Evolutionary conservation across 2,797 vertebrate species (phyloP).

Genomic region (Sardinella longiceps): DNA sequence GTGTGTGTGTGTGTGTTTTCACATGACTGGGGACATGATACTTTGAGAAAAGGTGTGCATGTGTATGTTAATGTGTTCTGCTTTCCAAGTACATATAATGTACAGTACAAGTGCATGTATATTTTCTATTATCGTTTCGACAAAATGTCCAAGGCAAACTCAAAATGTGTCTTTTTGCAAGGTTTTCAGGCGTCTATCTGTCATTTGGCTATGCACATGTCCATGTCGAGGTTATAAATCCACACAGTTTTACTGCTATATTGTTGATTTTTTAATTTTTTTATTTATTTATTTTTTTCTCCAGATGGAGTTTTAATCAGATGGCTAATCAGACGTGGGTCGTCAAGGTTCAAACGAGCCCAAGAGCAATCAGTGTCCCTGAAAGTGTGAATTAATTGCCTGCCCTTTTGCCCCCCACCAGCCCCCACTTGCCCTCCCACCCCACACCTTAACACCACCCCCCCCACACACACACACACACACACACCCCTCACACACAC

Average conservation of each 20-base stretch:
- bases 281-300: neutral
- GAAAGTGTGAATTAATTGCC: slow-evolving; percentile 16
- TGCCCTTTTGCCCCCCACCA: neutral
- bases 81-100: neutral
- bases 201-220: neutral
- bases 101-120: neutral
- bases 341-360: neutral
- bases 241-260: neutral
- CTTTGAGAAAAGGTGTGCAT: neutral
- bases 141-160: neutral
- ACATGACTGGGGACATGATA: neutral
- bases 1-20: slow-evolving; percentile 16
- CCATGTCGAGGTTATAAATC: neutral
- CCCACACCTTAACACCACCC: neutral
- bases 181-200: neutral
- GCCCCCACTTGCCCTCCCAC: neutral
- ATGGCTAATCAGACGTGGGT: slow-evolving; percentile 4
- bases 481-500: neutral
- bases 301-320: neutral
- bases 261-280: neutral
- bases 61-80: neutral
- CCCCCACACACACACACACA: neutral
- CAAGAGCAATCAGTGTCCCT: neutral
- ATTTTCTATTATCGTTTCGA: neutral
- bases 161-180: neutral